Percentiles rank a stretch among this genome's conserved stretches.
phyloP scores from a whole-genome alignment of 2,113 vertebrate genomes.

The Thinocorus orbignyianus region DNA sequence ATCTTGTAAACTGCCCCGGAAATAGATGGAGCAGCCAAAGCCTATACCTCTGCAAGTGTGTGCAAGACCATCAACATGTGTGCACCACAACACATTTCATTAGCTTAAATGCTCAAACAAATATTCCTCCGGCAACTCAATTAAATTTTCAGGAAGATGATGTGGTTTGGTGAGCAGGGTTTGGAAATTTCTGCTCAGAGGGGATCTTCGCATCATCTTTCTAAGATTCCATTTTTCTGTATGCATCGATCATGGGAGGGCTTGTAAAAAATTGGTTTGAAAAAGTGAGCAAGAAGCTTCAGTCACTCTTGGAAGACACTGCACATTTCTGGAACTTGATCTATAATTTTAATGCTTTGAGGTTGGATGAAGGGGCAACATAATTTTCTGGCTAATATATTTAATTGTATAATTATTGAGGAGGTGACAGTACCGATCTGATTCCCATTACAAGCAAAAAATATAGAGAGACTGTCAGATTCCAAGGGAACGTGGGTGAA shows the following conservation, averaged over 20 bases:
- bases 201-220: neutral
- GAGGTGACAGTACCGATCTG: neutral
- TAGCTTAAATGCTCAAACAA: neutral
- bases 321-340: neutral
- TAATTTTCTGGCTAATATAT: neutral
- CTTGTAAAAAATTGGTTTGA: neutral
- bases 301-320: neutral
- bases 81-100: accelerated
- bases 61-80: neutral
- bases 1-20: neutral
- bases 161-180: neutral
- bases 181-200: neutral
- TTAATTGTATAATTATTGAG: neutral
- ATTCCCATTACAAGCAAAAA: neutral
- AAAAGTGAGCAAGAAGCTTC: neutral
- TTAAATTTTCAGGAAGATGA: neutral
- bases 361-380: neutral
- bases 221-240: neutral
- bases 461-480: neutral
- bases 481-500: neutral
- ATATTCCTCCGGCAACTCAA: neutral
- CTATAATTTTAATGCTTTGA: neutral
- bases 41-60: neutral
- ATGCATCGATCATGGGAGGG: neutral
- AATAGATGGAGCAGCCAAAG: neutral